A percentile compares a stretch with the other conserved stretches of the same genome.
These are phyloP conservation scores for Tetheella fluctuosa DNA, from an alignment of 2,888 invertebrate genomes.

Conservation along the genomic window DNA sequence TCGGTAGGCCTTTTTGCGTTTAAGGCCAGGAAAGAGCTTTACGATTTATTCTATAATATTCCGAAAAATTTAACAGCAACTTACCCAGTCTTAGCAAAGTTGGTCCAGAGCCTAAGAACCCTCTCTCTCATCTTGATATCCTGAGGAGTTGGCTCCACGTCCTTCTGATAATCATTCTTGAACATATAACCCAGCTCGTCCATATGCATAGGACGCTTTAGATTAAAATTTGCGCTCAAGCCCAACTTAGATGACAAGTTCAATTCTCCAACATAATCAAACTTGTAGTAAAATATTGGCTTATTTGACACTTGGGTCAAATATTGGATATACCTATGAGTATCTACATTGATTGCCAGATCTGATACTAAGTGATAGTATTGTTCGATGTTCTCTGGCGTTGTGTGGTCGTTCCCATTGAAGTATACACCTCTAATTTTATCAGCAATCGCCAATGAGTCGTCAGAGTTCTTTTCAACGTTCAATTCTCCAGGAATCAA, in stretches of 20 bases:
- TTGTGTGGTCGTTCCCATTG: constrained; percentile 47
- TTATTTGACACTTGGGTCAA: constrained; percentile 62
- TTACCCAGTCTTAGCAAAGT: constrained; percentile 79
- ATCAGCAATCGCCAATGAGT: constrained; percentile 56
- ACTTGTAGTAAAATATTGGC: constrained; percentile 71
- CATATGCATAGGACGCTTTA: constrained; percentile 60
- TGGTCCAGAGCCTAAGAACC: constrained; percentile 74
- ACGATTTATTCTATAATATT: too few relatives aligned
- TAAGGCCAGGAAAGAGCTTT: too few relatives aligned
- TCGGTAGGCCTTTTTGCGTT: too few relatives aligned
- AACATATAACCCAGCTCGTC: constrained; percentile 75
- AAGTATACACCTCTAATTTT: constrained; percentile 64
- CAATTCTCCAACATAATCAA: constrained; percentile 71
- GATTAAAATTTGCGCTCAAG: constrained; percentile 29
- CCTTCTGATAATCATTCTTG: constrained; percentile 60
- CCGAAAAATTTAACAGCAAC: too few relatives aligned
- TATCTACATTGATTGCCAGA: constrained; percentile 54
- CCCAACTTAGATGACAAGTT: constrained; percentile 53
- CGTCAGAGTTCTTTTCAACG: constrained; percentile 57
- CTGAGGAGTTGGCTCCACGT: constrained; percentile 58
- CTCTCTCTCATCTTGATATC: constrained; percentile 73
- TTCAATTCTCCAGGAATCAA: constrained; percentile 65
- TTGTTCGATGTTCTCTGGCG: constrained; percentile 54
- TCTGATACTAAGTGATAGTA: constrained; percentile 67
- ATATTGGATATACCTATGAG: constrained; percentile 66